Evolutionary conservation across 92 coral and sea anemone species (phyloP), one percentile per base, ranked within the genome.

Genomic region (Parazoanthus swiftii): DNA sequence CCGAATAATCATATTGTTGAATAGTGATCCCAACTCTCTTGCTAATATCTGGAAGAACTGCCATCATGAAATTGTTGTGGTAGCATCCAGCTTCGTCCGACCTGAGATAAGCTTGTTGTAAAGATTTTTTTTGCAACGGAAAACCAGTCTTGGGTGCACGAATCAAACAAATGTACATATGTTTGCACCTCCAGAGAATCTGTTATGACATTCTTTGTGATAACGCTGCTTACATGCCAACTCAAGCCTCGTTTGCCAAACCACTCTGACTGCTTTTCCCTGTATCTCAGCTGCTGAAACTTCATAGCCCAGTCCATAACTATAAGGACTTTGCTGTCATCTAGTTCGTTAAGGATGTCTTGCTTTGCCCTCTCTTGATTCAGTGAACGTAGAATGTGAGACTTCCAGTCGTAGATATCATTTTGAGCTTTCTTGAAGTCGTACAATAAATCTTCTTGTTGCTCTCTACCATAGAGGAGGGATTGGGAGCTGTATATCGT

Each of bases 271-370:
- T 91, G 95, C 77, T 93, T 93, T 88, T 93, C 94, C 51, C 92
- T 83, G 77, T 56, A 93, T 77, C 87, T 93, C 84, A 91, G 66
- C 84, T 81, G 92, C 58, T 81, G 77, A 63, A 93, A 92, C 72
- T 90, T 93, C 96, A 93, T 93, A 8, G 95, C 95, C 92, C 95
- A 93, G 58, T 91, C 94, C 92, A 91, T 89, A 25, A 91, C 92
- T 20, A 91, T 23, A 8, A 89, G 26, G 1, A 90, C 94, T 44
- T 90, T 88, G 2, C 67, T 42, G 14, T 74, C 80, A 29, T 79
- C 68, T 10, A 93, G 26, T 51, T 72, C 86, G 74, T 82, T 80
- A 37, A 91, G 70, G 38, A 51, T 76, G 46, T 89, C 91, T 82
- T 93, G 90, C 70, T 93, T 91, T 33, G 96, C 94, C 92, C 67